Evolutionary conservation across 2,113 vertebrate genomes (phyloP), one percentile per base, ranked within the genome.

Genomic region (Lamprotornis superbus): DNA sequence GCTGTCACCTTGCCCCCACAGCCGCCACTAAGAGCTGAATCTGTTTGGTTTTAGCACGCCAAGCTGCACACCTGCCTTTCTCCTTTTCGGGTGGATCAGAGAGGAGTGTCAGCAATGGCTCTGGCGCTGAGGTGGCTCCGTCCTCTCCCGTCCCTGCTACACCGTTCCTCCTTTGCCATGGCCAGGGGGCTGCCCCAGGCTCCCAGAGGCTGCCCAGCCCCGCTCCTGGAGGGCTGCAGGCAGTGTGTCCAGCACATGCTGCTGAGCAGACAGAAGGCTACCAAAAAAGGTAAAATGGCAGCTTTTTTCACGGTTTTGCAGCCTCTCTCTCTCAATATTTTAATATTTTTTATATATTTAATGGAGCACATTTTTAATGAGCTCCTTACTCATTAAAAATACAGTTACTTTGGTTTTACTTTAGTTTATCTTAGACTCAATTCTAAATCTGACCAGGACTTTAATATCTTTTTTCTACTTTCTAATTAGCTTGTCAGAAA

Each of bases 201-300:
- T 76, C 33, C 88, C 22, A 8, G 42, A 12, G 76, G 70, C 53
- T 81, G 73, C 63, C 39, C 89, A 5, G 90, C 46, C 52, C 68
- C 39, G 20, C 96, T 94, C 39, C 90, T 22, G 20, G 57, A 28
- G 28, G 79, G 82, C 94, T 84, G 52, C 59, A 70, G 92, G 23
- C 95, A 67, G 13, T 8, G 50, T 42, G 76, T 10, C 82, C 96
- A 46, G 4, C 76, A 77, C n/a, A 31, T 84, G 31, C 35, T 95
- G 65, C 97, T 97, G 23, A 42, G 78, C 93, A 97, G 99, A 27
- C 97, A 98, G 59, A 98, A 99, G 21, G 99, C 99, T 86, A 99
- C 99, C 94, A 99, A 99, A 97, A 99, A 99, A 97, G 98, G 98
- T 86, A 99, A 99, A 97, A 98, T 98, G 55, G 39, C 40, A 61